Percentiles rank a stretch among this genome's conserved stretches.
phyloP scores from a whole-genome alignment of 2,113 vertebrate species.

The Toxotes jaculatrix region DNA sequence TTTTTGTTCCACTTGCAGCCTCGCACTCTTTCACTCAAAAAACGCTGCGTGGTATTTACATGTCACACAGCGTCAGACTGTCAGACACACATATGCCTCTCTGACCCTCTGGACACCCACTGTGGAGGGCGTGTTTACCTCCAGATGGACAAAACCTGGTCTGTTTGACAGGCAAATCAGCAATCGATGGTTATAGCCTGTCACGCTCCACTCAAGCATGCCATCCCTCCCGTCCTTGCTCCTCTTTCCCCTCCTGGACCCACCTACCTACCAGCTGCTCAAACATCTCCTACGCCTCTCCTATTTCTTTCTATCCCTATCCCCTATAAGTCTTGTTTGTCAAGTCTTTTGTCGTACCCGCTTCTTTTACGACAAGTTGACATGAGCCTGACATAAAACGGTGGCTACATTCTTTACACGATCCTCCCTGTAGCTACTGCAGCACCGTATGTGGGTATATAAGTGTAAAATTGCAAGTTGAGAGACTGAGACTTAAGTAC shows the following conservation, averaged over 20 bases:
- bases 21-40: constrained; percentile 4
- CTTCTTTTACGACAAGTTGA: constrained; percentile 43
- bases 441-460: constrained; percentile 17
- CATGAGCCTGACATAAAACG: constrained; percentile 46
- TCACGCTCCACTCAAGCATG: constrained; percentile 50
- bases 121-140: constrained; percentile 20
- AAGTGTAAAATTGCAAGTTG: constrained; percentile 64
- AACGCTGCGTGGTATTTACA: constrained; percentile 54
- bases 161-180: constrained; percentile 59
- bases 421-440: constrained; percentile 39
- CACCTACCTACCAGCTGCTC: constrained; percentile 73
- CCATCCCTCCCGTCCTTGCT: constrained; percentile 14
- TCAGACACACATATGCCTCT: not conserved
- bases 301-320: constrained; percentile 9
- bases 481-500: constrained; percentile 35
- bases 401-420: constrained; percentile 42
- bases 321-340: constrained; percentile 53
- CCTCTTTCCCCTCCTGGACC: constrained; percentile 22
- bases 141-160: constrained; percentile 67
- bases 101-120: constrained; percentile 32
- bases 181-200: constrained; percentile 56
- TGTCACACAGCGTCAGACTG: constrained; percentile 20
- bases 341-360: constrained; percentile 50
- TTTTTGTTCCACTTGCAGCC: not conserved
- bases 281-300: constrained; percentile 60